These are phyloP conservation scores for Trichogramma dendrolimi DNA, from an alignment of 2,888 invertebrate species.

Conservation along the genomic window DNA sequence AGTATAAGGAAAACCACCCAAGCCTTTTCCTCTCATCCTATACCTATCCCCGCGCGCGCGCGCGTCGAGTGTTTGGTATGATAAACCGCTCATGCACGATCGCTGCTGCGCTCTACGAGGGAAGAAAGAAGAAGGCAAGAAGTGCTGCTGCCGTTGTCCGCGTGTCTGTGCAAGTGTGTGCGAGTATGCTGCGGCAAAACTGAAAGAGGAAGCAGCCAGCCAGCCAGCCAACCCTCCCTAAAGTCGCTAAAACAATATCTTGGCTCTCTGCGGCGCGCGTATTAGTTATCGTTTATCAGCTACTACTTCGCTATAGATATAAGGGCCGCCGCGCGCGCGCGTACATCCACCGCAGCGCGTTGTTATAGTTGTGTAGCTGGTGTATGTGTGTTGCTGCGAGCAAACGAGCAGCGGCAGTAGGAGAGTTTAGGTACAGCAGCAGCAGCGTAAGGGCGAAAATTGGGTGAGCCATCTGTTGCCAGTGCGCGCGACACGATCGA, in stretches of 20 bases:
- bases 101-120: not conserved
- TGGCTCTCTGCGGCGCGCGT: constrained; percentile 31
- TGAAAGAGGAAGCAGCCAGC: constrained; percentile 32
- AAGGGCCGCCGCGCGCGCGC: not conserved
- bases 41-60: not conserved
- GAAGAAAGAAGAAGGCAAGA: constrained; percentile 17
- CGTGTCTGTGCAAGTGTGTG: too few species aligned
- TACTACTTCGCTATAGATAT: not conserved
- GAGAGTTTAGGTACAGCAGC: constrained; percentile 25
- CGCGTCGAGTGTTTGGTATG: not conserved
- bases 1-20: too few species aligned
- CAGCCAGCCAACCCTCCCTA: constrained; percentile 41
- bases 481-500: constrained; percentile 46
- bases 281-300: constrained; percentile 51
- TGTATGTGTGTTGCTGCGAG: not conserved
- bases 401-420: constrained; percentile 13
- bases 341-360: not conserved
- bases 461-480: constrained; percentile 52
- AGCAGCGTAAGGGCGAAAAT: constrained; percentile 37
- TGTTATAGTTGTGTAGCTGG: too few species aligned
- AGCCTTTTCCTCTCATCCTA: too few species aligned
- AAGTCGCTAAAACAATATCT: constrained; percentile 49
- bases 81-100: constrained; percentile 9
- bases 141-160: not conserved
- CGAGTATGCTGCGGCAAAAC: not conserved